Percentiles rank a stretch among this genome's conserved stretches.
phyloP scores from a whole-genome alignment of 2,113 vertebrate species.

The Macaca mulatta region DNA sequence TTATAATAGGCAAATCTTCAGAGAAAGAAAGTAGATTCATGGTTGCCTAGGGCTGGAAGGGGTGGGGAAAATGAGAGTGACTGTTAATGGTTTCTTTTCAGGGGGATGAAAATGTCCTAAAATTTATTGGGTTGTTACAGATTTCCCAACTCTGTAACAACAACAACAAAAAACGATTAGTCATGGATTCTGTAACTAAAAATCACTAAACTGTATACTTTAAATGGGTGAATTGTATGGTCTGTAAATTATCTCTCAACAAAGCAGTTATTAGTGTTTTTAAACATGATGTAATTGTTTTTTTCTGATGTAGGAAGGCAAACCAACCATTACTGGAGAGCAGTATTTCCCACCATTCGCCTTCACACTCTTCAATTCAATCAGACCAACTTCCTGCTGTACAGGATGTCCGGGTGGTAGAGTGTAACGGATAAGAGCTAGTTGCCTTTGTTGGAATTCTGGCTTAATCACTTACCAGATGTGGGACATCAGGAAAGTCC shows the following conservation, averaged over 20 bases:
- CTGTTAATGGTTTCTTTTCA: background rate
- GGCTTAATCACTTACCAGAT: background rate
- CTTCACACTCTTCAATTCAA: background rate
- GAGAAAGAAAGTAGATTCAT: background rate
- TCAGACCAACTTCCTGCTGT: background rate
- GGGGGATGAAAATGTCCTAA: background rate
- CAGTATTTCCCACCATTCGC: background rate
- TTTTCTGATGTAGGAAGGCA: constrained; percentile 12
- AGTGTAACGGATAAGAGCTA: background rate
- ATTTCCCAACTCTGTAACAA: background rate
- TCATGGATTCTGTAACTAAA: background rate
- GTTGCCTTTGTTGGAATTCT: background rate
- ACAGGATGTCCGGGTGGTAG: no score
- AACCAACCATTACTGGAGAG: background rate
- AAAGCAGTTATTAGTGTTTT: background rate
- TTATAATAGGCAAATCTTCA: background rate
- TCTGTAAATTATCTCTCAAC: background rate
- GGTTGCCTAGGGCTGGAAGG: background rate
- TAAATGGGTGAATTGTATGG: background rate
- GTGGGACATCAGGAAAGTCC: background rate
- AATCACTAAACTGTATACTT: background rate
- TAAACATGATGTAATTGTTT: background rate
- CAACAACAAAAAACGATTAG: background rate
- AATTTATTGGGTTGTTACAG: background rate
- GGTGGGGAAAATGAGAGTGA: background rate